Base-by-base conservation (phyloP, 2,888 invertebrate genomes). In the Melinopterus prodromus region DNA sequence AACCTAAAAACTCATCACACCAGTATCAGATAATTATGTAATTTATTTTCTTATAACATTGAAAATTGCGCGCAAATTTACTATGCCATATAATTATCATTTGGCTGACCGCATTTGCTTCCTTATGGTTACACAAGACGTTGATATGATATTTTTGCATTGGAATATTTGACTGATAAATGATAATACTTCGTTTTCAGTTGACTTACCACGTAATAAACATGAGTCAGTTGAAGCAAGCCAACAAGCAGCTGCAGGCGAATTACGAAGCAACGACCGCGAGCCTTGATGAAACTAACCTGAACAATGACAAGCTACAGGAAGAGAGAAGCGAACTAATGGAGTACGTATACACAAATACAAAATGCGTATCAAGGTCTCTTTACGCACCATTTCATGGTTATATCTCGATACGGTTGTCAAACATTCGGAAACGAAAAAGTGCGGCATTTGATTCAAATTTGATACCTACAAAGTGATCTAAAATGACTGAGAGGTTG, bases 291-390 rank as follows among this genome's bases (percentile, higher is more conserved):
- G 37, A 36, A n/a, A 77, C 79, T 16, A 81, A 77, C 26, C 38
- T 77, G 36, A 77, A 77, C 26, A 78, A 75, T 14, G 76, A 74
- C 36, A 77, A 26, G 26, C 77, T 81, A 35, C 76, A 77, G 75
- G 78, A 81, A n/a, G 70, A 77, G 6, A 81, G 38, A 69, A 26
- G n/a, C 12, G 77, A 79, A 15, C 16, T 81, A 71, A 53, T 70
- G 36, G 16, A 69, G 80, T 80, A 80, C 53, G 53, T 53, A 53
- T 53, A 53, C 9, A 12, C 7, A 53, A 53, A 53, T 53, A 53
- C 9, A 12, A 53, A 53, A 53, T 53, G 53, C 53, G 53, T 53
- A 53, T 53, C 53, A 53, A 53, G 53, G 53, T 53, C 53, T 12
- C 53, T 53, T 53, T 53, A 53, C 53, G 53, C 53, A 53, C 53